Conservation (phyloP, 2,113 vertebrate species). For the Galeopterus variegatus region DNA sequence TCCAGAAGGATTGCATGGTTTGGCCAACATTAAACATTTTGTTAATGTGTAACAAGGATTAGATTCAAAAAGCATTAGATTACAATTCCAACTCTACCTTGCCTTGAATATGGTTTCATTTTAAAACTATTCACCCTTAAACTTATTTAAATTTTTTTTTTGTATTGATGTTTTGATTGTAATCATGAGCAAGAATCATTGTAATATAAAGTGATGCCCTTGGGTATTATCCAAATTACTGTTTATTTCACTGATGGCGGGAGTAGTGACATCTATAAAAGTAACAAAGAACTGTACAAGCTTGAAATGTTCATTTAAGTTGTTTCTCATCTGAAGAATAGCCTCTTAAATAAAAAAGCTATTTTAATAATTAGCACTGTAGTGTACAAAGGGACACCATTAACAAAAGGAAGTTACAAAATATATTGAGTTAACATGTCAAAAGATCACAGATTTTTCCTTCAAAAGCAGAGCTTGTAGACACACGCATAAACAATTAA, state of each 20-base stretch:
- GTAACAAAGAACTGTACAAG: background rate
- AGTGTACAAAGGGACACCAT: conserved; percentile 27
- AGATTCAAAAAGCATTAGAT: background rate
- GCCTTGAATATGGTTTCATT: background rate
- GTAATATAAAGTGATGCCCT: background rate
- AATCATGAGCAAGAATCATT: background rate
- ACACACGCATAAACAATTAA: conserved; percentile 63
- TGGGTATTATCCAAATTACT: background rate
- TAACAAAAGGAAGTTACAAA: conserved; percentile 57
- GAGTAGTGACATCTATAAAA: background rate
- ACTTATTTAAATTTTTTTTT: background rate
- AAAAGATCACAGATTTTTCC: conserved; percentile 53
- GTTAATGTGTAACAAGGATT: background rate
- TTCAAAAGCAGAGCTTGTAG: conserved; percentile 26
- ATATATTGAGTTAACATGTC: conserved; percentile 58
- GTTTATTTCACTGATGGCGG: background rate
- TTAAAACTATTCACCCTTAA: background rate
- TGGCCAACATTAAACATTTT: background rate
- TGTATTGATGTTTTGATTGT: background rate
- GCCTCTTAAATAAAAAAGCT: conserved; percentile 37
- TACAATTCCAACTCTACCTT: background rate
- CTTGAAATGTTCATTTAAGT: conserved; percentile 30
- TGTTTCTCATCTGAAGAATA: conserved; percentile 7
- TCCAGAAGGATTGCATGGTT: background rate
- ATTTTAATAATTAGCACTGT: conserved; percentile 53